A percentile compares a stretch with the other conserved stretches of the same genome.
Evolutionary conservation across 1,140 invertebrate species (phyloP).

Genomic region (Ips nitidus): DNA sequence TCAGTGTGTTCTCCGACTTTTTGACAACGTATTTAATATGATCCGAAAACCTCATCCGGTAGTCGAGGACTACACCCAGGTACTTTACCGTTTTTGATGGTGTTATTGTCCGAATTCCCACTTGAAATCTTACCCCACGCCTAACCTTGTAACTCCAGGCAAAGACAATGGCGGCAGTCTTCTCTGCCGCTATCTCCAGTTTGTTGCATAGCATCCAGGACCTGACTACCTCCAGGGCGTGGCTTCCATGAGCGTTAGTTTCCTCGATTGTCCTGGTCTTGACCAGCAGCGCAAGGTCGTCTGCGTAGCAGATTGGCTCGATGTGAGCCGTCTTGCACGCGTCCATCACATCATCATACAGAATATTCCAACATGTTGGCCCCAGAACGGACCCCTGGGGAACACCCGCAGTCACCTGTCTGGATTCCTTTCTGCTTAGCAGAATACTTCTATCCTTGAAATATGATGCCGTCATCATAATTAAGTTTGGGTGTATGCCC

Average conservation of each 20-base stretch:
- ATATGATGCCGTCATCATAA: background rate
- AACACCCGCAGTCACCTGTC: background rate
- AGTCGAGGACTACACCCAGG: conserved; percentile 1
- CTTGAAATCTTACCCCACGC: background rate
- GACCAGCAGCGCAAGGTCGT: background rate
- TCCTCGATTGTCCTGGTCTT: background rate
- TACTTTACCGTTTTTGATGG: background rate
- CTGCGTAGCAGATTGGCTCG: background rate
- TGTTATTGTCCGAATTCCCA: background rate
- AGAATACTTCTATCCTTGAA: background rate
- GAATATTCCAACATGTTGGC: background rate
- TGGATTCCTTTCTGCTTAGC: background rate
- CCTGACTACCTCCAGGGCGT: background rate
- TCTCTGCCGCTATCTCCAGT: conserved; percentile 1
- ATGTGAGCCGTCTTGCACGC: background rate
- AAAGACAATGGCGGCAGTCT: background rate
- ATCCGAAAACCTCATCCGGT: background rate
- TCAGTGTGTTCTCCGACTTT: background rate
- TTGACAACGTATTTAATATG: background rate
- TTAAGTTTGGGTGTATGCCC: background rate
- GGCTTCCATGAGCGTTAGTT: background rate
- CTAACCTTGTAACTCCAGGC: background rate
- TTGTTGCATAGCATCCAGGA: background rate
- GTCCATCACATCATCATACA: conserved; percentile 1
- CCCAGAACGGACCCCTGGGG: background rate